Evolutionary conservation across 2,888 invertebrate species (phyloP), one percentile per base, ranked within the genome.

Genomic region (Phengaris arion): DNA sequence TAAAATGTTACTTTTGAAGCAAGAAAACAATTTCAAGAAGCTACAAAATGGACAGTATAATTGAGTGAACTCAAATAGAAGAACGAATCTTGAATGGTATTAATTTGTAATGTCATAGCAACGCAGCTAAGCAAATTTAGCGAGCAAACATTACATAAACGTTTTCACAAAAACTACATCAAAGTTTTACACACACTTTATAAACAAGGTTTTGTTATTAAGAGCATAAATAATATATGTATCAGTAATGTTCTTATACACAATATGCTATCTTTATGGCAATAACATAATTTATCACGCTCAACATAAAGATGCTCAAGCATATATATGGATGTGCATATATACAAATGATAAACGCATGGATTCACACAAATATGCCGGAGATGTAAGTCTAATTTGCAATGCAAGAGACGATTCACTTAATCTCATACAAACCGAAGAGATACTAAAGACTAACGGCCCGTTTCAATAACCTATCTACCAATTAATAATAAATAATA

Each of bases 221-320:
- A 70, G 52, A 54, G 54, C 22, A 72, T 72, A 54, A 72, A 72
- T 72, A 35, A 54, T 52, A 72, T 54, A 54, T 72, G 35, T 72
- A 72, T 72, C 72, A 54, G 72, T 72, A 72, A 72, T 72, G 54
- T 72, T 72, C 54, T 72, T 72, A 52, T 72, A 72, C 35, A 54
- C 54, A 35, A 35, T 35, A 52, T 72, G 72, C 51, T 72, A 72
- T 72, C 72, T 52, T 54, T 72, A 52, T 72, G 22, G 54, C 72
- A 72, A 72, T 54, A 72, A 54, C 15, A 69, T 69, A 35, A 35
- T 1, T 48, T 69, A n/a, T 15, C 69, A 69, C 69, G 69, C 48
- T 48, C 13, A 46, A 68, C 7, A 68, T 68, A 68, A 68, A 46
- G 68, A 64, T 35, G 59, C 35, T 35, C 52, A 6, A 64, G 64